A percentile compares a stretch with the other conserved stretches of the same genome.
Evolutionary conservation across 2,888 invertebrate genomes (phyloP).

Genomic region (Drosophila yooni): DNA sequence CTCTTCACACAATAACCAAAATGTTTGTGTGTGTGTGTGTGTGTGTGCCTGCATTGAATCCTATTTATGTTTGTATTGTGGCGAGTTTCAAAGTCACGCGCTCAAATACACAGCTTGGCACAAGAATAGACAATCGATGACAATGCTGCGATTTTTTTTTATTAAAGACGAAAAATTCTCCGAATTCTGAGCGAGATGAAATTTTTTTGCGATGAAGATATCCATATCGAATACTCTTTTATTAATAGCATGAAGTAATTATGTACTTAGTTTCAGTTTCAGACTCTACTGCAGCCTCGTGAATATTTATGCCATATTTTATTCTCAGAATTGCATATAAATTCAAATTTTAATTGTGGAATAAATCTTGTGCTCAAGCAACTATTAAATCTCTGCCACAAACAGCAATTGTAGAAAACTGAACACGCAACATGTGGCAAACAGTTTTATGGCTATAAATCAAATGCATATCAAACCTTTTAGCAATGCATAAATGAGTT

Average conservation of each 20-base stretch:
- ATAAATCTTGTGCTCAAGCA: background rate
- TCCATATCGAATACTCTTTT: background rate
- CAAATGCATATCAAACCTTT: background rate
- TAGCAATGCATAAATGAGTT: conserved; percentile 3
- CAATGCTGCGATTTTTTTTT: conserved; percentile 30
- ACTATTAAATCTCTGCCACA: background rate
- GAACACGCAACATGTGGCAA: background rate
- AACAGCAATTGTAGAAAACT: background rate
- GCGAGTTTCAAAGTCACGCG: conserved; percentile 77
- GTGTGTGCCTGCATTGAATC: conserved; percentile 1
- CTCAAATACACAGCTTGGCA: conserved; percentile 33
- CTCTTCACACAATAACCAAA: conserved; percentile 18
- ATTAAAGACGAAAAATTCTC: background rate
- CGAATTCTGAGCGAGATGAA: background rate
- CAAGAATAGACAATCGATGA: conserved; percentile 56
- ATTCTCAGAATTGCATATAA: background rate
- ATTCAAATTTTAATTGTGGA: background rate
- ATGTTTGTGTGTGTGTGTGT: background rate
- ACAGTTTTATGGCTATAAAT: background rate
- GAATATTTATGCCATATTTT: background rate
- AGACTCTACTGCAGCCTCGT: background rate
- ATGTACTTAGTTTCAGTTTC: background rate
- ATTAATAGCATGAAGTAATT: background rate
- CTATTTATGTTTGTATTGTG: conserved; percentile 45
- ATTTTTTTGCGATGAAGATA: background rate